phyloP scores from a whole-genome alignment of 2,797 vertebrate genomes.

The Crocodylus rhombifer region DNA sequence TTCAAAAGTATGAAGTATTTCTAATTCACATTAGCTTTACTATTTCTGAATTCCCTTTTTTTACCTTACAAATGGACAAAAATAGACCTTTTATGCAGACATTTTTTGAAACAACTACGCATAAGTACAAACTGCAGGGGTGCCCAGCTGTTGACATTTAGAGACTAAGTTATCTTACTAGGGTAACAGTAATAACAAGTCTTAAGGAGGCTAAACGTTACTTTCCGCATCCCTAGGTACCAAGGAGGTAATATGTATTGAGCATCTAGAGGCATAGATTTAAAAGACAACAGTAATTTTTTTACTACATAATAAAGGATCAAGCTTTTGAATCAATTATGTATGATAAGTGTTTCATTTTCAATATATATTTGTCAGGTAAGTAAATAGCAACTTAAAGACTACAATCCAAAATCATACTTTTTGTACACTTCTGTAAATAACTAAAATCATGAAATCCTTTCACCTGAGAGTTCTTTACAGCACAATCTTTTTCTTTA shows the following conservation, averaged over 20 bases:
- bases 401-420: neutral
- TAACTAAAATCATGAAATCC: no score
- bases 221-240: neutral
- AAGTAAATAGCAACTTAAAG: neutral
- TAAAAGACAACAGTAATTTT: neutral
- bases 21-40: neutral
- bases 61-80: neutral
- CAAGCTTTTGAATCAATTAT: neutral
- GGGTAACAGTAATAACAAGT: constrained; percentile 9
- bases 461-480: neutral
- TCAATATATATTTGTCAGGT: neutral
- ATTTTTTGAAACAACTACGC: neutral
- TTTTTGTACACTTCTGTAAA: accelerated
- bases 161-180: constrained; percentile 42
- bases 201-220: neutral
- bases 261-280: neutral
- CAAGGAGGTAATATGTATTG: neutral
- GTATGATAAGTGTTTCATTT: neutral
- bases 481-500: neutral
- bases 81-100: neutral
- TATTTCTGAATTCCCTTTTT: neutral
- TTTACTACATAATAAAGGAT: neutral
- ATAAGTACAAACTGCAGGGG: neutral
- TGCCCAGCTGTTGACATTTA: constrained; percentile 17
- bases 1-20: neutral